Percentiles rank a stretch among this genome's conserved stretches.
Evolutionary conservation across 1,140 invertebrate species (phyloP).

Genomic region (Gonioctena quinquepunctata): DNA sequence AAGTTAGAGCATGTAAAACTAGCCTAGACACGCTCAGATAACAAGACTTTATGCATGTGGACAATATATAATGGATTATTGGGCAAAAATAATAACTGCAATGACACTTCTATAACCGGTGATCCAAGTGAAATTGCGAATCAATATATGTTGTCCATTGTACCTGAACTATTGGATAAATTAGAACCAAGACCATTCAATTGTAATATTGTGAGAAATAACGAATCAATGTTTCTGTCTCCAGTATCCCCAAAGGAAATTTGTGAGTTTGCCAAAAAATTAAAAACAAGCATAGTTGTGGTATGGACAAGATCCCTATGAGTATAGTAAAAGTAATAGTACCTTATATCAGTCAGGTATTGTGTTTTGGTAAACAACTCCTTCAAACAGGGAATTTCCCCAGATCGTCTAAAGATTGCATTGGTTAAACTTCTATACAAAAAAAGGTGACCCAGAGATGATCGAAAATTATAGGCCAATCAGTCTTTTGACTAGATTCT

Average conservation of each 20-base stretch:
- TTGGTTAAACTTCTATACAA: conserved; percentile 13
- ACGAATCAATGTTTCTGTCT: too few relatives aligned
- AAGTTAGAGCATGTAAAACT: neutral
- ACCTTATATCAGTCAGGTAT: too few relatives aligned
- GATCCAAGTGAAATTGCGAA: too few relatives aligned
- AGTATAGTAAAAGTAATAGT: conserved; percentile 5
- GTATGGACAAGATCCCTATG: conserved; percentile 16
- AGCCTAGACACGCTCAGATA: neutral
- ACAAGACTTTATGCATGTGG: conserved; percentile 3
- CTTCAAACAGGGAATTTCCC: conserved; percentile 14
- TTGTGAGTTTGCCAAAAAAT: conserved; percentile 1
- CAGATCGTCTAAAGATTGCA: too few relatives aligned
- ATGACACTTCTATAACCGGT: neutral
- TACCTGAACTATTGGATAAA: neutral
- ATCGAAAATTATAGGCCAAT: too few relatives aligned
- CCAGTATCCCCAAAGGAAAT: too few relatives aligned
- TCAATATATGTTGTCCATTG: neutral
- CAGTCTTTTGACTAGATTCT: too few relatives aligned
- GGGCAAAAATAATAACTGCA: neutral
- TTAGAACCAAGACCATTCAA: neutral
- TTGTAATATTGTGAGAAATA: too few relatives aligned
- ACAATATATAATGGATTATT: neutral
- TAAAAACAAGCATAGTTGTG: conserved; percentile 21
- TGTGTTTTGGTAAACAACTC: conserved; percentile 27
- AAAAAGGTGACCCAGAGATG: conserved; percentile 19